These are phyloP conservation scores for Galemys pyrenaicus DNA, from an alignment of 2,113 vertebrate genomes.

Conservation along the genomic window DNA sequence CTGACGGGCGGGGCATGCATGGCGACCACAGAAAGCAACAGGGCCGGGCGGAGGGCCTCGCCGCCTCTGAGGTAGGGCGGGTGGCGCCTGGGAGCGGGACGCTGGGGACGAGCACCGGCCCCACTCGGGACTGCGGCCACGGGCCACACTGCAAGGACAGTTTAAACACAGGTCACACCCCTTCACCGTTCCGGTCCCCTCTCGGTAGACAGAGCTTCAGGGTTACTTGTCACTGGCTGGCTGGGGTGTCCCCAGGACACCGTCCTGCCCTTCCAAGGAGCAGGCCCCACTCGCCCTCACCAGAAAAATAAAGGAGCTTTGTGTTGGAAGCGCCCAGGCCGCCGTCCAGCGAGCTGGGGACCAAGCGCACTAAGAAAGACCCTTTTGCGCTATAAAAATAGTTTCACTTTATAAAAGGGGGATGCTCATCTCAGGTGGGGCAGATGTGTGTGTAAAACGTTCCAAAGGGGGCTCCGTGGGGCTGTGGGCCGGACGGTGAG, in stretches of 20 bases:
- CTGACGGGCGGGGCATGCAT: constrained; percentile 86
- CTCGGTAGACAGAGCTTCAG: background rate
- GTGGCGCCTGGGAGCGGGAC: constrained; percentile 80
- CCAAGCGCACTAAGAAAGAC: constrained; percentile 83
- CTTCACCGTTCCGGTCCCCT: background rate
- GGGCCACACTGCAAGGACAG: constrained; percentile 77
- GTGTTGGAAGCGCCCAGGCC: constrained; percentile 73
- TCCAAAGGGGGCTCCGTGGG: background rate
- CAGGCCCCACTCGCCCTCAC: constrained; percentile 83
- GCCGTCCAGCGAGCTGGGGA: constrained; percentile 81
- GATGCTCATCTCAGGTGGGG: constrained; percentile 74
- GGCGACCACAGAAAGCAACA: constrained; percentile 76
- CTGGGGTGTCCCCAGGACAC: background rate
- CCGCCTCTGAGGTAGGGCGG: constrained; percentile 87
- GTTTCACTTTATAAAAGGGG: constrained; percentile 85
- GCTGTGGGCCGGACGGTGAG: background rate
- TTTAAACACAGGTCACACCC: background rate
- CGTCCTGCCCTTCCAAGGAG: constrained; percentile 73
- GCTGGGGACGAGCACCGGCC: constrained; percentile 83
- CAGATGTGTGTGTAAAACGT: constrained; percentile 70
- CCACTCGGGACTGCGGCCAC: constrained; percentile 80
- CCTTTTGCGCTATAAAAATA: constrained; percentile 87
- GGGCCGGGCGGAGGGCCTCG: constrained; percentile 77
- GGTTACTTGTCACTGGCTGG: background rate
- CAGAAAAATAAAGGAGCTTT: constrained; percentile 79